phyloP scores from a whole-genome alignment of 2,797 vertebrate species.

The Peromyscus aztecus region DNA sequence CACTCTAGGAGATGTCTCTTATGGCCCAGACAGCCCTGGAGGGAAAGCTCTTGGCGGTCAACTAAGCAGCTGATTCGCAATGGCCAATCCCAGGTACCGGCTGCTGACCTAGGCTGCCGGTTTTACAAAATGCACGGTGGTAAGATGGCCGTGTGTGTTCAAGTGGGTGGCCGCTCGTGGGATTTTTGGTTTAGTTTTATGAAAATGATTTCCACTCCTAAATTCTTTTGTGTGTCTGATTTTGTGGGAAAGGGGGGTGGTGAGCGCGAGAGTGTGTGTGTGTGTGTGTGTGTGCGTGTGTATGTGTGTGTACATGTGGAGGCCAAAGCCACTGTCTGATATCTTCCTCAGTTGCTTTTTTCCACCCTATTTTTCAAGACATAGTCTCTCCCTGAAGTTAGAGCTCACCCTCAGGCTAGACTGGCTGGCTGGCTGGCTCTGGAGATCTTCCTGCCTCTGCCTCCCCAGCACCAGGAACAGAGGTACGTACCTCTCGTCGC shows the following conservation, averaged over 20 bases:
- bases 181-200: slow-evolving; percentile 48
- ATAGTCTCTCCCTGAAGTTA: neutral
- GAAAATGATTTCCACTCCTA: neutral
- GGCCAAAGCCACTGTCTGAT: neutral
- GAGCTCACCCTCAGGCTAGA: neutral
- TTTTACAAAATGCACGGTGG: neutral
- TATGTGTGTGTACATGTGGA: neutral
- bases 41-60: neutral
- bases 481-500: neutral
- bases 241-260: neutral
- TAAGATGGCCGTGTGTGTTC: too few species aligned
- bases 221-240: neutral
- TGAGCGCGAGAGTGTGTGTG: neutral
- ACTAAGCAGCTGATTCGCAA: slow-evolving; percentile 44
- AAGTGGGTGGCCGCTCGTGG: neutral
- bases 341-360: neutral
- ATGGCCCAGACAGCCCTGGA: slow-evolving; percentile 45
- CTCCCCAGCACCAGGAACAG: neutral
- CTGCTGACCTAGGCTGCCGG: neutral
- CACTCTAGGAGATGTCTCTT: slow-evolving; percentile 52
- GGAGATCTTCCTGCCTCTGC: neutral
- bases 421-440: neutral
- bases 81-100: neutral
- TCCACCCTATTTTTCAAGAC: neutral
- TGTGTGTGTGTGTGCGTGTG: too few species aligned